Conservation (phyloP, 2,113 vertebrate genomes). For the Herpailurus yagouaroundi region DNA sequence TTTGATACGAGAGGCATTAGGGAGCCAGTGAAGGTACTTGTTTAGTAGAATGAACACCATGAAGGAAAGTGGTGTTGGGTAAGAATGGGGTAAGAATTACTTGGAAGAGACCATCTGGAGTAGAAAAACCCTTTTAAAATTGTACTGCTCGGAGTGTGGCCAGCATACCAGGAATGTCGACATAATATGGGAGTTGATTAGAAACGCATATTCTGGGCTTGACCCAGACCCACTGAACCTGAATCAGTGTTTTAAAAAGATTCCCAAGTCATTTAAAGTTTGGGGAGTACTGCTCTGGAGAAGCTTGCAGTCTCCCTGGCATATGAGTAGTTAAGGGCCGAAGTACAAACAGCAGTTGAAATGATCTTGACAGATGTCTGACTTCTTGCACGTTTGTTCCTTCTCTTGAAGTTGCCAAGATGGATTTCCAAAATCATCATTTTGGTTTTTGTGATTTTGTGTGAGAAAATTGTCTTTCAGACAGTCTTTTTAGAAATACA, state of each 20-base stretch:
- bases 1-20: neutral
- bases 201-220: neutral
- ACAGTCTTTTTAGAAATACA: neutral
- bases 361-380: neutral
- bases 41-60: neutral
- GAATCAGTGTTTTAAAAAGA: neutral
- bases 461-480: neutral
- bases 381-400: neutral
- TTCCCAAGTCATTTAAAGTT: neutral
- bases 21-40: neutral
- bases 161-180: neutral
- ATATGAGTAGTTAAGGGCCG: neutral
- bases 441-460: constrained; percentile 24
- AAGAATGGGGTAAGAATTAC: neutral
- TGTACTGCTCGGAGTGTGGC: neutral
- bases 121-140: neutral
- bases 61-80: neutral
- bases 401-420: neutral
- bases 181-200: neutral
- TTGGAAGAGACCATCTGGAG: neutral
- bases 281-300: neutral
- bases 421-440: neutral
- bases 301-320: neutral
- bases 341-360: neutral
- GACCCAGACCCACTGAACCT: neutral